Percentiles rank a stretch among this genome's conserved stretches.
Conservation (phyloP, 2,113 vertebrate species). For the Agelaius phoeniceus region DNA sequence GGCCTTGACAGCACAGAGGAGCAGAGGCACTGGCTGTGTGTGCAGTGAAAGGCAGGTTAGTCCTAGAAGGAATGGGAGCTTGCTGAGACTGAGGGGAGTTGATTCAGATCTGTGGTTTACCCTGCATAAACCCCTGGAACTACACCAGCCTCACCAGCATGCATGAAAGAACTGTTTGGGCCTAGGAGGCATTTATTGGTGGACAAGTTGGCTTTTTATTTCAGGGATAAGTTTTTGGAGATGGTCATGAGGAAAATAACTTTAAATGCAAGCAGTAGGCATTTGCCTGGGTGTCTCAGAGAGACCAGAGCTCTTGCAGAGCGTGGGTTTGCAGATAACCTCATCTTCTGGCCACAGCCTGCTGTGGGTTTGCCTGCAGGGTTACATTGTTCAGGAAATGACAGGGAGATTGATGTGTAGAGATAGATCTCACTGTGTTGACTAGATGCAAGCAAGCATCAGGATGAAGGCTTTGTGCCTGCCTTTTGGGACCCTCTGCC, state of each 20-base stretch:
- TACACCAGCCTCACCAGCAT: rapidly evolving
- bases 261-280: neutral
- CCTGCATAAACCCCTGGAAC: neutral
- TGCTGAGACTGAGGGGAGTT: neutral
- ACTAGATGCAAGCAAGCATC: neutral
- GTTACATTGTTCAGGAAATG: neutral
- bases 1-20: neutral
- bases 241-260: neutral
- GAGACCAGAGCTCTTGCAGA: neutral
- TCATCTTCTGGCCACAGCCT: neutral
- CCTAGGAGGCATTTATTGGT: neutral
- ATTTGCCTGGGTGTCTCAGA: neutral
- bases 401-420: neutral
- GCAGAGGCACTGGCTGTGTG: neutral
- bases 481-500: neutral
- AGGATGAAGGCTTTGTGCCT: neutral
- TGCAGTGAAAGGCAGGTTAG: neutral
- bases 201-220: neutral
- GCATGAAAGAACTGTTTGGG: neutral
- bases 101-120: neutral
- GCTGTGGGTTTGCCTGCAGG: neutral
- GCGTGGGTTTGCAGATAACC: neutral
- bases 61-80: neutral
- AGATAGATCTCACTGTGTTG: neutral
- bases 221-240: neutral